These are phyloP conservation scores for Ceratina australensis DNA, from an alignment of 1,140 invertebrate genomes.

Conservation along the genomic window DNA sequence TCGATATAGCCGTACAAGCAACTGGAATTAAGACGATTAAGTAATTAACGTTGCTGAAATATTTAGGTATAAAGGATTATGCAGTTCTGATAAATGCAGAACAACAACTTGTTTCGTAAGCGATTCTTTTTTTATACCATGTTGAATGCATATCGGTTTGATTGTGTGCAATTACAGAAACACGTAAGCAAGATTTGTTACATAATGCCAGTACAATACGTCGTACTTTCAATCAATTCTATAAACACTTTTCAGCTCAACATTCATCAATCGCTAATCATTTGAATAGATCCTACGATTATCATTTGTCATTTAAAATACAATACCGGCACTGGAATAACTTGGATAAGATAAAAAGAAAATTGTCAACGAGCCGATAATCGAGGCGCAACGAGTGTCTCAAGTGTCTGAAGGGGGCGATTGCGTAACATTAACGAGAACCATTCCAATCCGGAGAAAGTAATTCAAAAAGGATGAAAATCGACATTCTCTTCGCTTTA, in stretches of 20 bases:
- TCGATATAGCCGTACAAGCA: slow-evolving; percentile 73
- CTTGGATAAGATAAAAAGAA: slow-evolving; percentile 12
- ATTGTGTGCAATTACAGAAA: background rate
- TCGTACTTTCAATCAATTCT: background rate
- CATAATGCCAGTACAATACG: background rate
- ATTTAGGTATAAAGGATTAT: too few relatives aligned
- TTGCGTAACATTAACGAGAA: slow-evolving; percentile 4
- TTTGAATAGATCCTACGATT: background rate
- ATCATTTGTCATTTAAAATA: background rate
- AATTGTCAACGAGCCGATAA: background rate
- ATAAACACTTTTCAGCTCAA: too few relatives aligned
- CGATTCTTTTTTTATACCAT: background rate
- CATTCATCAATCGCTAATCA: too few relatives aligned
- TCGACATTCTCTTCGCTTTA: background rate
- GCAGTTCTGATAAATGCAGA: background rate
- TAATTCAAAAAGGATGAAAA: background rate
- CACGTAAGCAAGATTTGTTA: background rate
- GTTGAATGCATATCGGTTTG: background rate
- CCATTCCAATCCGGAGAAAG: background rate
- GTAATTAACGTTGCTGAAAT: background rate
- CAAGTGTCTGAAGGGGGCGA: background rate
- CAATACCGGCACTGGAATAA: background rate
- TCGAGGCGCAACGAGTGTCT: background rate
- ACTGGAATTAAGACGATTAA: slow-evolving; percentile 62
- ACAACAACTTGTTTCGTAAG: background rate